A percentile compares a stretch with the other conserved stretches of the same genome.
Evolutionary conservation across 2,113 vertebrate species (phyloP).

Genomic region (Choloepus hoffmanni): DNA sequence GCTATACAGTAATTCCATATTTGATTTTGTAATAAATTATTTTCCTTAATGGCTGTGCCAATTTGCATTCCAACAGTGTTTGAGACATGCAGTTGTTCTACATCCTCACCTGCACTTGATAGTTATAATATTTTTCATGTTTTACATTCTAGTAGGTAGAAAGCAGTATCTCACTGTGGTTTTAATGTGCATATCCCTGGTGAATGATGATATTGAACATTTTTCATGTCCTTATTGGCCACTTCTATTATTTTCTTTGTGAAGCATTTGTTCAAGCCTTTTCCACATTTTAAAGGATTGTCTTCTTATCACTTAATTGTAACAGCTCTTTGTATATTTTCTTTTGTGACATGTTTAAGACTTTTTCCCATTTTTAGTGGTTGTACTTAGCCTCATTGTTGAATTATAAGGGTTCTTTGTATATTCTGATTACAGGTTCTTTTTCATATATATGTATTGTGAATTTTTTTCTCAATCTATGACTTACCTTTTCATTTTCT

Average conservation of each 20-base stretch:
- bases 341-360: neutral
- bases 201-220: neutral
- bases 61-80: neutral
- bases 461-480: neutral
- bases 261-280: neutral
- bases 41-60: neutral
- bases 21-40: constrained; percentile 19
- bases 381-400: neutral
- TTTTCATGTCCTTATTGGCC: neutral
- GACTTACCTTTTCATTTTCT: neutral
- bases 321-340: neutral
- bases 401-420: neutral
- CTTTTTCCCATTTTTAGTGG: neutral
- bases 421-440: neutral
- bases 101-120: neutral
- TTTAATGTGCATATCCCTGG: constrained; percentile 42
- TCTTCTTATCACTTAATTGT: neutral
- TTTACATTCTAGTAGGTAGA: neutral
- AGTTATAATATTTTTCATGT: neutral
- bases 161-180: neutral
- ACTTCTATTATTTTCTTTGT: neutral
- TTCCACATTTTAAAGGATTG: neutral
- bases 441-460: neutral
- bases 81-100: neutral
- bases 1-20: neutral